Conservation (phyloP, 2,113 vertebrate genomes). For the Sebastes fasciatus region DNA sequence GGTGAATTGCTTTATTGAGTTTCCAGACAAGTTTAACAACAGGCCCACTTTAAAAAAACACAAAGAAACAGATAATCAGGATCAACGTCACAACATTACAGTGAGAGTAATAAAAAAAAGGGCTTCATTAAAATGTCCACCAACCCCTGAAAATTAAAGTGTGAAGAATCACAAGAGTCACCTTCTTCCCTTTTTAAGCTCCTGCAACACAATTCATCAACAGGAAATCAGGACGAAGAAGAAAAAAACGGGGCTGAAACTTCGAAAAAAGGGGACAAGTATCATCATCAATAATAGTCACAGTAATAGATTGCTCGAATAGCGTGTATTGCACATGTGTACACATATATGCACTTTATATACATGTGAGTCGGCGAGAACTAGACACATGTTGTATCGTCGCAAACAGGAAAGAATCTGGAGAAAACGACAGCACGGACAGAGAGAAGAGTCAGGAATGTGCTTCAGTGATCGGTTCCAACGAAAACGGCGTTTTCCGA, state of each 20-base stretch:
- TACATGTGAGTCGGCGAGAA: slow-evolving; percentile 82
- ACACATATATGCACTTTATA: slow-evolving; percentile 84
- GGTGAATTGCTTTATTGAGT: slow-evolving; percentile 84
- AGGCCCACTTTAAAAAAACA: slow-evolving; percentile 78
- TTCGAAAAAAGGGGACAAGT: slow-evolving; percentile 67
- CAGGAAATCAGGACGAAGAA: slow-evolving; percentile 55
- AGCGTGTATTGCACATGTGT: slow-evolving; percentile 86
- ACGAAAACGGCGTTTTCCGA: slow-evolving; percentile 15
- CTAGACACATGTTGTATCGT: slow-evolving; percentile 70
- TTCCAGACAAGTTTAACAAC: slow-evolving; percentile 81
- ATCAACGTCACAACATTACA: slow-evolving; percentile 75
- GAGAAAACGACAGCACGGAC: slow-evolving; percentile 65
- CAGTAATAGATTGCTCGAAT: slow-evolving; percentile 86
- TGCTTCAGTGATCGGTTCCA: slow-evolving; percentile 80
- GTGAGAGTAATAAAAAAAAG: slow-evolving; percentile 67
- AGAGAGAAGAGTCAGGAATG: slow-evolving; percentile 81
- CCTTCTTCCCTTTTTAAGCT: slow-evolving; percentile 77
- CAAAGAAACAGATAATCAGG: slow-evolving; percentile 65
- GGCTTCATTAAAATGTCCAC: slow-evolving; percentile 70
- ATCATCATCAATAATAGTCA: slow-evolving; percentile 82
- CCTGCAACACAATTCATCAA: slow-evolving; percentile 58
- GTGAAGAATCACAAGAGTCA: slow-evolving; percentile 58
- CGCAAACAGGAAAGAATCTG: slow-evolving; percentile 75
- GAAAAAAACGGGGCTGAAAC: slow-evolving; percentile 38
- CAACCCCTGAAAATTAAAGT: slow-evolving; percentile 63